These are phyloP conservation scores for Turdus rufiventris DNA, from an alignment of 2,113 vertebrate species.

Conservation along the genomic window DNA sequence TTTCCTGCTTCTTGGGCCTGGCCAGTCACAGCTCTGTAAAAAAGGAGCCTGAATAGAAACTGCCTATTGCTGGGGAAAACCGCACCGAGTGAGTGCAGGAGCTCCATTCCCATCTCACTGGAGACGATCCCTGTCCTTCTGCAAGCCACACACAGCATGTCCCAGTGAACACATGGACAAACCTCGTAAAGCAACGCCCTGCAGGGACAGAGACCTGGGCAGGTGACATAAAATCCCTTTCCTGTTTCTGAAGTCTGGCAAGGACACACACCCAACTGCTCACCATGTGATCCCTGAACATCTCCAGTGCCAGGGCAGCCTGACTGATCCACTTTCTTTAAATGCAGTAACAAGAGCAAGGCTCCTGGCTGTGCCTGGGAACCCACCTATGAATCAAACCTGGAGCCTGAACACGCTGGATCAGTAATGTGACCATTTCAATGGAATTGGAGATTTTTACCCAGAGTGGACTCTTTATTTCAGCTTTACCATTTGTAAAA, in stretches of 20 bases:
- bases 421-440: constrained; percentile 65
- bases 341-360: background rate
- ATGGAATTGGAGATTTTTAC: constrained; percentile 72
- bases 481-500: constrained; percentile 69
- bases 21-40: background rate
- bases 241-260: background rate
- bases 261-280: background rate
- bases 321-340: background rate
- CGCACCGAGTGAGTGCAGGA: background rate
- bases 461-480: constrained; percentile 78
- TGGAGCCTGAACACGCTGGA: constrained; percentile 19
- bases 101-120: constrained; percentile 1
- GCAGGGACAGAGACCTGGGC: background rate
- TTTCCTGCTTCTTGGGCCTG: background rate
- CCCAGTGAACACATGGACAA: background rate
- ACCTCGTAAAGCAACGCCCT: background rate
- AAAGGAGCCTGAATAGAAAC: background rate
- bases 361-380: background rate
- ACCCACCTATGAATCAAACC: background rate
- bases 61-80: background rate
- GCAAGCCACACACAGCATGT: background rate
- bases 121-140: background rate
- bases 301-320: background rate
- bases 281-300: background rate
- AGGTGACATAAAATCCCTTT: background rate